Conservation (phyloP, 2,113 vertebrate species). For the Daboia siamensis region DNA sequence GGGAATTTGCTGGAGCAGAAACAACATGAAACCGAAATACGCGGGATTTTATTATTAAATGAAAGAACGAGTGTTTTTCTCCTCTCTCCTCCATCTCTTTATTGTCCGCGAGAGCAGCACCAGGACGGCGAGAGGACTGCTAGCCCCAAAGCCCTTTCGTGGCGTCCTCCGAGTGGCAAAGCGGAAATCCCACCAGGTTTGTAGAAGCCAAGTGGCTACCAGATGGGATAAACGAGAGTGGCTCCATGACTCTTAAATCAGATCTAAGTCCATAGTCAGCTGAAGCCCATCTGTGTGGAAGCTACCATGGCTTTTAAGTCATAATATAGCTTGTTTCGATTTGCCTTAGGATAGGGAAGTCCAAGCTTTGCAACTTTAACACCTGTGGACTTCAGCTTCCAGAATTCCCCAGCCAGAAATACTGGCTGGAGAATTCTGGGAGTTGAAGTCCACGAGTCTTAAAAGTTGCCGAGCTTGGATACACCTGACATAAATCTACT, state of each 20-base stretch:
- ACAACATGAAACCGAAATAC: neutral
- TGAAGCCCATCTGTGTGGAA: neutral
- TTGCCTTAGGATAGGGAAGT: neutral
- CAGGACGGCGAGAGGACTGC: constrained; percentile 29
- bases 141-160: constrained; percentile 19
- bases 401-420: neutral
- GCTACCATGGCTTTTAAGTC: neutral
- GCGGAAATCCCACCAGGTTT: constrained; percentile 69
- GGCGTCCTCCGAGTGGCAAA: constrained; percentile 62
- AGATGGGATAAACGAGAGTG: neutral
- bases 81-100: constrained; percentile 30
- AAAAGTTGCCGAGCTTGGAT: neutral
- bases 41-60: neutral
- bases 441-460: neutral
- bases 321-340: neutral
- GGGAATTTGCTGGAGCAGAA: neutral
- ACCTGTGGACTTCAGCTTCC: neutral
- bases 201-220: neutral
- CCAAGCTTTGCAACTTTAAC: neutral
- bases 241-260: neutral
- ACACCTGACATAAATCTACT: too few relatives aligned
- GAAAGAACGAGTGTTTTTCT: neutral
- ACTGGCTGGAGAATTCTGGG: neutral
- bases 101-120: constrained; percentile 58
- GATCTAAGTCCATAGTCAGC: neutral